These are phyloP conservation scores for Entomyzon cyanotis DNA, from an alignment of 2,113 vertebrate species.

Conservation along the genomic window DNA sequence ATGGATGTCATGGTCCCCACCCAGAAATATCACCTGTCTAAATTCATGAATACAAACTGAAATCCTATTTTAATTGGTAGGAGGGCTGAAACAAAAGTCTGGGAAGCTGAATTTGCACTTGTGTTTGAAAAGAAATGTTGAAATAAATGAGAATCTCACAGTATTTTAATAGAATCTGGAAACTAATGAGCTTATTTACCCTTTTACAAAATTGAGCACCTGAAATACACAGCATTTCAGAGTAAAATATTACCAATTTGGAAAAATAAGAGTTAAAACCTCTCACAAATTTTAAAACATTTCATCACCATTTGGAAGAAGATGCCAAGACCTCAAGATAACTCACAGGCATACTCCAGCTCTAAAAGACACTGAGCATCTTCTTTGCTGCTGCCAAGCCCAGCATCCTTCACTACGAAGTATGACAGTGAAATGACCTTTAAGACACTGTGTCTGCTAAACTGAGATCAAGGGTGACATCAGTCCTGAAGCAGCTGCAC, in stretches of 20 bases:
- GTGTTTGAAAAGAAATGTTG: background rate
- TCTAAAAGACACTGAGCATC: background rate
- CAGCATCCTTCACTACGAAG: background rate
- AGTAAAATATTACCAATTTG: background rate
- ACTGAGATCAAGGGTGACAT: constrained; percentile 2
- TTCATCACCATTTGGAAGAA: background rate
- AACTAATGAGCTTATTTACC: background rate
- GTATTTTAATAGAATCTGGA: background rate
- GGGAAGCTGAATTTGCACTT: background rate
- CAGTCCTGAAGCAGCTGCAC: background rate
- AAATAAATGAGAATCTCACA: background rate
- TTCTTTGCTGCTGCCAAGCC: background rate
- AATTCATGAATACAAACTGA: background rate
- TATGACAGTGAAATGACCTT: background rate
- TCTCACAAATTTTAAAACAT: background rate
- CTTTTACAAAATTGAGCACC: background rate
- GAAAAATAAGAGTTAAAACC: background rate
- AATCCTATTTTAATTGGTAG: background rate
- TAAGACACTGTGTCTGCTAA: background rate
- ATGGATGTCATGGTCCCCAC: background rate
- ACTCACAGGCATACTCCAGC: background rate
- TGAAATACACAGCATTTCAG: background rate
- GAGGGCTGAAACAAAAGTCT: background rate
- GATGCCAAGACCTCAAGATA: background rate
- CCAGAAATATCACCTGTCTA: background rate